phyloP scores from a whole-genome alignment of 2,797 vertebrate species.

The Sebastes goodei region DNA sequence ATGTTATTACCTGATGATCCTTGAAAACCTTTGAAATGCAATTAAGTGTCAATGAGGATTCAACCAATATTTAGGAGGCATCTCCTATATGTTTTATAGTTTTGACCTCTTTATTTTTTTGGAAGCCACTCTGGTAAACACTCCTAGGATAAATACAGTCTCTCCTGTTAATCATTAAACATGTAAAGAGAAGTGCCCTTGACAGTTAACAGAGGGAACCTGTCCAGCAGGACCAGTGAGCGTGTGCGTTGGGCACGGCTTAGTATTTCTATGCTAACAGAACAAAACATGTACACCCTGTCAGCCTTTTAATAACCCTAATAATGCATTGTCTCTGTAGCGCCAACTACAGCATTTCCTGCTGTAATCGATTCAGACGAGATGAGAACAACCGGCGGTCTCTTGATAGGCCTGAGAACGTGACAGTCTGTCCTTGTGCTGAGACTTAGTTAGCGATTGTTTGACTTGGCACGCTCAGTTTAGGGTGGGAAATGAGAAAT shows the following conservation, averaged over 20 bases:
- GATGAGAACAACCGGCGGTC: neutral
- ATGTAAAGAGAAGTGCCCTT: constrained; percentile 34
- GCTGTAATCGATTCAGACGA: neutral
- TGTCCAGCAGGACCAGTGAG: constrained; percentile 63
- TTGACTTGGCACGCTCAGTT: constrained; percentile 51
- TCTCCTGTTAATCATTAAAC: constrained; percentile 66
- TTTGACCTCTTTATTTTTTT: neutral
- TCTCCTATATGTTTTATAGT: neutral
- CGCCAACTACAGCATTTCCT: neutral
- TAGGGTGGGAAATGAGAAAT: constrained; percentile 41
- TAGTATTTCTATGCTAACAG: constrained; percentile 43
- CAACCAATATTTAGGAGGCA: neutral
- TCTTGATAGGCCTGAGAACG: neutral
- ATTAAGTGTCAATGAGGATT: neutral
- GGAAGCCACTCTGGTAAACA: neutral
- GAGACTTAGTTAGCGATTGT: constrained; percentile 31
- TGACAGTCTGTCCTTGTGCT: neutral
- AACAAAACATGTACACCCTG: constrained; percentile 28
- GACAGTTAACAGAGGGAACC: constrained; percentile 49
- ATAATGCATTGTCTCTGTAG: neutral
- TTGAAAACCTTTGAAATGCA: neutral
- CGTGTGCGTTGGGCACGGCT: constrained; percentile 8
- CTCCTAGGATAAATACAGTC: neutral
- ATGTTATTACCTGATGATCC: neutral
- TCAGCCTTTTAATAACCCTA: constrained; percentile 7